Evolutionary conservation across 1,140 invertebrate species (phyloP), one percentile per base, ranked within the genome.

Genomic region (Drosophila kikkawai): DNA sequence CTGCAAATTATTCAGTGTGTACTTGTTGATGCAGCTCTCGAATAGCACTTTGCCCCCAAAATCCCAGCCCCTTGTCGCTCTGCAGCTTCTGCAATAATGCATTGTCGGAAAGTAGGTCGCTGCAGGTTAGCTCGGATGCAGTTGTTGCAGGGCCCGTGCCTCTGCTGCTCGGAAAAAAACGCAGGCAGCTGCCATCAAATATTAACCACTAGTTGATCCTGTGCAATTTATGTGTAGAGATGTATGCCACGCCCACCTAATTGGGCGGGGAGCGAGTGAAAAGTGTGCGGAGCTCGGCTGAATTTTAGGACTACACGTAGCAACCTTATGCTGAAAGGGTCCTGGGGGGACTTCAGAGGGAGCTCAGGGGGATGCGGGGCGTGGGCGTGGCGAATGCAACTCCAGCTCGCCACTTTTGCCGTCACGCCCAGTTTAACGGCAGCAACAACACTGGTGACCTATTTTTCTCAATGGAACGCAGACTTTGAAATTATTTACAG

Each of bases 401-500:
- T 88, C 80, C 64, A 77, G 84, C 78, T 88, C 76, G 76, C 84
- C 83, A 88, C 76, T 86, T 86, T 77, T 74, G 53, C 83, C 57
- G 77, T 88, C 84, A 87, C 84, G 84, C 84, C 84, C 84, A 87
- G 71, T 84, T 87, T 84, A 83, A 88, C 80, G 79, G 71, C 74
- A 80, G 73, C 73, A 76, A 53, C 67, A 73, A 79, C 65, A 69
- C 82, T 74, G 81, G 61, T 88, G 84, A 88, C 84, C 84, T 88
- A 88, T 88, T 88, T 87, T 88, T 69, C 41, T 68, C 50, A 42
- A 60, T 68, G 64, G 55, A 51, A 66, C 57, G 59, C 65, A 79
- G 65, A 75, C 79, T 84, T 90, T 84, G 81, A 81, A 81, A 88
- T 90, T 90, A 88, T 80, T 90, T 88, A 84, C 85, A 81, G 74